Evolutionary conservation across 1,140 invertebrate species (phyloP), one percentile per base, ranked within the genome.

Genomic region (Bombyx mandarina): DNA sequence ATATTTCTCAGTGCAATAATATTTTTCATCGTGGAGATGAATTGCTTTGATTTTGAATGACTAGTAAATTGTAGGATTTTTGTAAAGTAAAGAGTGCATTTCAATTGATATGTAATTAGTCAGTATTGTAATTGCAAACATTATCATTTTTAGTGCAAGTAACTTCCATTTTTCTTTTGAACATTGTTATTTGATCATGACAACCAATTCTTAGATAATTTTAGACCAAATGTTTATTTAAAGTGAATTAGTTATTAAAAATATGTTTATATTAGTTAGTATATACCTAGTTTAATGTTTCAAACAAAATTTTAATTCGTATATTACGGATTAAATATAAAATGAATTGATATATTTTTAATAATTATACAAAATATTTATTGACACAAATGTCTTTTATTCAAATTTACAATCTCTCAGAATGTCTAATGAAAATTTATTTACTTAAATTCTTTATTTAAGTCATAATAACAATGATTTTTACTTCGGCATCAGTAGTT

Each of bases 251-350:
- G 52, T 43, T 55, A 22, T 47, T 46, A 42, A 7, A 26, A 3
- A 35, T 35, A 46, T 22, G 12, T 22, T 22, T 12, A 46, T 53
- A 44, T 44, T 53, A 59, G 56, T 52, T 47, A 62, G 53, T 54
- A 61, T 62, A 60, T 63, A 61, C 45, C 48, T n/a, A 47, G 10
- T 47, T 2, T 63, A 56, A 64, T 60, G 53, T 65, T 51, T 51
- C 9, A 10, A 51, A 26, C n/a, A 26, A 65, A 57, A 63, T 61
- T 52, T 68, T 65, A 67, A 62, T 82, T 65, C 80, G 76, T 86
- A 81, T 83, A 86, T 83, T 82, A 82, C 71, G 80, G 73, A 75
- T 65, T 63, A 64, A 65, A 71, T 78, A 78, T 81, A 80, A 81
- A 82, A 77, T 62, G 65, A 73, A 70, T 72, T 75, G 73, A 77